phyloP scores from a whole-genome alignment of 2,888 invertebrate species.

The Lomographa bimaculata region DNA sequence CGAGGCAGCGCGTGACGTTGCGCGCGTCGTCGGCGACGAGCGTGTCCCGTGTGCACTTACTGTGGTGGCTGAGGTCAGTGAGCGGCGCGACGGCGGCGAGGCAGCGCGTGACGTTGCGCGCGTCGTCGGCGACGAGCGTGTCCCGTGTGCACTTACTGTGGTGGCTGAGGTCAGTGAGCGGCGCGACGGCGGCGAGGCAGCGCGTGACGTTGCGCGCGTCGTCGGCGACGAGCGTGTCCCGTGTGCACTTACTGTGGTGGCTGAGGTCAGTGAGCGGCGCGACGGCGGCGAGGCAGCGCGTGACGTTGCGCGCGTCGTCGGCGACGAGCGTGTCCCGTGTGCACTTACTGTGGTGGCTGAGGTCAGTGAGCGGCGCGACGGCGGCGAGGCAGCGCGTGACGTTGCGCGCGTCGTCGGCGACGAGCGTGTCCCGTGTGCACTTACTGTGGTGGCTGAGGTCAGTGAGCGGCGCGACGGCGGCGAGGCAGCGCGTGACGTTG shows the following conservation, averaged over 20 bases:
- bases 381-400: conserved; percentile 91
- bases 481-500: conserved; percentile 1
- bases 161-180: conserved; percentile 90
- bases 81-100: conserved; percentile 92
- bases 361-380: conserved; percentile 92
- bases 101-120: conserved; percentile 88
- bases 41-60: too few relatives aligned
- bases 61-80: conserved; percentile 84
- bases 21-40: too few relatives aligned
- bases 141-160: conserved; percentile 67
- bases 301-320: conserved; percentile 65
- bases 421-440: too few relatives aligned
- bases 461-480: neutral
- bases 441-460: conserved; percentile 81
- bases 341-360: conserved; percentile 83
- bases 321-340: too few relatives aligned
- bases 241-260: neutral
- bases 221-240: too few relatives aligned
- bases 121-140: conserved; percentile 72
- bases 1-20: too few relatives aligned
- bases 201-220: neutral
- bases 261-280: conserved; percentile 48
- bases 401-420: conserved; percentile 81
- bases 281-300: conserved; percentile 58
- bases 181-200: conserved; percentile 91